These are phyloP conservation scores for Clostera curtula DNA, from an alignment of 2,888 invertebrate genomes.

Conservation along the genomic window DNA sequence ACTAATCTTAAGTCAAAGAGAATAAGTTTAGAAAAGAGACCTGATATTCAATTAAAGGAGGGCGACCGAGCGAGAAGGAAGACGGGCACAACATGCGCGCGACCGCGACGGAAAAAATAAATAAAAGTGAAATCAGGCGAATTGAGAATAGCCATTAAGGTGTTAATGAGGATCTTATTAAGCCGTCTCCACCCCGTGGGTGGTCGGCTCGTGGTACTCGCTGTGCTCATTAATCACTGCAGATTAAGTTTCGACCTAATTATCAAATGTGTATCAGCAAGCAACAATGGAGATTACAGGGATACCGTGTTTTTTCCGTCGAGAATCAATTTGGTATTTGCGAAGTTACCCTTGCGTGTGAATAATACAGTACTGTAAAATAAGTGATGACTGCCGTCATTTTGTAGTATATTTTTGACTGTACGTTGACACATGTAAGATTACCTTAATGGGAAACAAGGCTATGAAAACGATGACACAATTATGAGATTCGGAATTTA, in stretches of 20 bases:
- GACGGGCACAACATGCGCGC: constrained; percentile 33
- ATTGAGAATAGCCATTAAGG: constrained; percentile 73
- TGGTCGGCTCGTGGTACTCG: constrained; percentile 59
- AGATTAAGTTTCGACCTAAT: constrained; percentile 59
- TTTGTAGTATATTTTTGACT: too few relatives aligned
- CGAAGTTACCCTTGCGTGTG: too few relatives aligned
- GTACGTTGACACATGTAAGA: too few relatives aligned
- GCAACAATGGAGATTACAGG: constrained; percentile 31
- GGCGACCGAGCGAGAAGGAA: constrained; percentile 40
- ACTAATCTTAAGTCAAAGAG: constrained; percentile 73
- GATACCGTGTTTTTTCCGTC: constrained; percentile 22
- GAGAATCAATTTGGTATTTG: constrained; percentile 7
- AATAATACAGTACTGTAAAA: too few relatives aligned
- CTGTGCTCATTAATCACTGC: constrained; percentile 66
- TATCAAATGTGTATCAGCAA: constrained; percentile 53
- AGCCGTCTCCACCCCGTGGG: constrained; percentile 71
- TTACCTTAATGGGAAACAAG: too few relatives aligned
- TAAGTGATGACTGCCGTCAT: too few relatives aligned
- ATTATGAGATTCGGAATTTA: too few relatives aligned
- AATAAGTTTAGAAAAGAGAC: constrained; percentile 67
- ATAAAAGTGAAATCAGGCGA: constrained; percentile 68
- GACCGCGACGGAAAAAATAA: constrained; percentile 54
- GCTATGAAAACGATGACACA: too few relatives aligned
- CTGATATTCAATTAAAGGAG: constrained; percentile 66
- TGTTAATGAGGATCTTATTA: constrained; percentile 74